phyloP scores from a whole-genome alignment of 2,797 vertebrate species.

The Tragelaphus eurycerus region DNA sequence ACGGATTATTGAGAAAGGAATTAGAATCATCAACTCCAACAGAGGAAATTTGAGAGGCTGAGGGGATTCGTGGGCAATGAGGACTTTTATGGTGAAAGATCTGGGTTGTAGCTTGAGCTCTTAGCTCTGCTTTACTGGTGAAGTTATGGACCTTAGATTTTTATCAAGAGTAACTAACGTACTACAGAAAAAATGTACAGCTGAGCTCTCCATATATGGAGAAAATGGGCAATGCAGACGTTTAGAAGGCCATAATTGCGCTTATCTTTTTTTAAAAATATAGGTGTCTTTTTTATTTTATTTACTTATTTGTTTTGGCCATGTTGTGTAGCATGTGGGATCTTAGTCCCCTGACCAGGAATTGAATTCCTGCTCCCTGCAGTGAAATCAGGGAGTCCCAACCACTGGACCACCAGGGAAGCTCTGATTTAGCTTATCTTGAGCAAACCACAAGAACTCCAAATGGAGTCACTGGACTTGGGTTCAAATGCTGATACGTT shows the following conservation, averaged over 20 bases:
- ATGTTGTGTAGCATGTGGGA: neutral
- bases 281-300: neutral
- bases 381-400: neutral
- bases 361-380: neutral
- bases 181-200: neutral
- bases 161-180: neutral
- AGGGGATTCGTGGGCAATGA: neutral
- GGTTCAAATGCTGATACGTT: neutral
- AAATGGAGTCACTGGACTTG: neutral
- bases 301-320: neutral
- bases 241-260: neutral
- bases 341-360: neutral
- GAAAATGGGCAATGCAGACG: neutral
- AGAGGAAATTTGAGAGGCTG: constrained; percentile 11
- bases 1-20: constrained; percentile 59
- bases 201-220: neutral
- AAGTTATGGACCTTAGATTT: constrained; percentile 8
- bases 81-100: constrained; percentile 31
- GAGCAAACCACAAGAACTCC: neutral
- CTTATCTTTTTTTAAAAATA: neutral
- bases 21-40: constrained; percentile 38
- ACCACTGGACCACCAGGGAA: neutral
- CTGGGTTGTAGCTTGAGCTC: neutral
- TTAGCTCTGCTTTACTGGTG: neutral
- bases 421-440: neutral